Evolutionary conservation across 2,113 vertebrate species (phyloP).

Genomic region (Synchiropus splendidus): DNA sequence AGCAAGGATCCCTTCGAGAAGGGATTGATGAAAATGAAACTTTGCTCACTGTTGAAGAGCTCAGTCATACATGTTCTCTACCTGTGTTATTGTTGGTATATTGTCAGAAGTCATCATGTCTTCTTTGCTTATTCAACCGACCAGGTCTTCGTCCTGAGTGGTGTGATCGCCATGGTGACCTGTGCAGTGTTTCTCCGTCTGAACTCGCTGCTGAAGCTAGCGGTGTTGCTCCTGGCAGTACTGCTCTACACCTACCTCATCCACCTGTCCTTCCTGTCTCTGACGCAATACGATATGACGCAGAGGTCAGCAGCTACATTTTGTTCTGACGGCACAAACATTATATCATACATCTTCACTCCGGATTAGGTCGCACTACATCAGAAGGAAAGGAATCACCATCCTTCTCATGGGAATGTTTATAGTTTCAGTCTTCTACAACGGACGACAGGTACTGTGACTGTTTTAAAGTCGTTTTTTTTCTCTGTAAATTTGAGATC

Average conservation of each 20-base stretch:
- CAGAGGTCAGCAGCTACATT: conserved; percentile 21
- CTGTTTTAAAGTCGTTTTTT: not conserved
- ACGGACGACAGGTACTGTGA: conserved; percentile 80
- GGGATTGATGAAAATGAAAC: too few relatives aligned
- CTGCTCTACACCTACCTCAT: conserved; percentile 81
- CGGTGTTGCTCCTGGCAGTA: conserved; percentile 81
- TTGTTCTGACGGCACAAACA: not conserved
- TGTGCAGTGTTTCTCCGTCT: conserved; percentile 91
- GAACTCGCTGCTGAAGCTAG: conserved; percentile 90
- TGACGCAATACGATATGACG: conserved; percentile 44
- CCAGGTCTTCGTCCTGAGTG: conserved; percentile 87
- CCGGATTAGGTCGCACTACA: conserved; percentile 75
- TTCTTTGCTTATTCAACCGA: not conserved
- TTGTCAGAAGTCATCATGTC: too few relatives aligned
- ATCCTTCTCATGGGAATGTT: conserved; percentile 90
- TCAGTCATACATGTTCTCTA: too few relatives aligned
- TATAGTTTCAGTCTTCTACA: conserved; percentile 88
- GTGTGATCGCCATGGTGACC: conserved; percentile 92
- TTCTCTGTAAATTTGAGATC: not conserved
- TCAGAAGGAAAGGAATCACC: conserved; percentile 84
- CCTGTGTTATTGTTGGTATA: too few relatives aligned
- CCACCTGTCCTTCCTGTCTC: conserved; percentile 77
- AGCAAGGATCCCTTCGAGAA: too few relatives aligned
- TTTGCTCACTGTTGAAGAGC: too few relatives aligned
- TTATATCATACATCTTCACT: too few relatives aligned